Evolutionary conservation across 1,140 invertebrate species (phyloP).

Genomic region (Drosophila orosa): DNA sequence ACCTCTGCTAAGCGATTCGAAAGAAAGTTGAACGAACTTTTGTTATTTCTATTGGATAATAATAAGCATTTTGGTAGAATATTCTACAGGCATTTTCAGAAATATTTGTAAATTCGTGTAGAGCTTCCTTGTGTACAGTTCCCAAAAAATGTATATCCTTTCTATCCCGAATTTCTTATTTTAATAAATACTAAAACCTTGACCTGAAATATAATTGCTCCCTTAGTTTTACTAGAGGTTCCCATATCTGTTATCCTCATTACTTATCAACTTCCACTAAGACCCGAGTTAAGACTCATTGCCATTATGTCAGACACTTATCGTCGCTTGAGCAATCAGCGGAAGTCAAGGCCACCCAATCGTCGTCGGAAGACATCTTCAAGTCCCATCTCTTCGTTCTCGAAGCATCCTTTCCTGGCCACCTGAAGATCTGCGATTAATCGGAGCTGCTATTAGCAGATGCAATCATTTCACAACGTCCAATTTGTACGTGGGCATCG

Average conservation of each 20-base stretch:
- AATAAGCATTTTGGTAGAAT: no score
- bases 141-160: no score
- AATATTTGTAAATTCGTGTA: no score
- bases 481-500: constrained; percentile 43
- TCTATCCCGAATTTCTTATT: background rate
- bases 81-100: no score
- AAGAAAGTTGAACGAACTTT: constrained; percentile 27
- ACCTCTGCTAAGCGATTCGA: background rate
- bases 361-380: background rate
- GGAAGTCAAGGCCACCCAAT: constrained; percentile 34
- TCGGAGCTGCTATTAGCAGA: constrained; percentile 34
- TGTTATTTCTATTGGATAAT: background rate
- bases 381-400: constrained; percentile 8
- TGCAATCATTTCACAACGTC: constrained; percentile 38
- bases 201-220: no score
- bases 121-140: no score
- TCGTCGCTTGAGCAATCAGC: constrained; percentile 3
- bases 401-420: constrained; percentile 1
- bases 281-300: background rate
- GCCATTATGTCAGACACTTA: constrained; percentile 12
- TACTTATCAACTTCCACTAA: background rate
- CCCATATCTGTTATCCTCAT: no score
- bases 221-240: no score
- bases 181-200: no score
- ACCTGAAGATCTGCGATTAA: constrained; percentile 12